phyloP scores from a whole-genome alignment of 2,113 vertebrate species.

The Phyllostomus discolor region DNA sequence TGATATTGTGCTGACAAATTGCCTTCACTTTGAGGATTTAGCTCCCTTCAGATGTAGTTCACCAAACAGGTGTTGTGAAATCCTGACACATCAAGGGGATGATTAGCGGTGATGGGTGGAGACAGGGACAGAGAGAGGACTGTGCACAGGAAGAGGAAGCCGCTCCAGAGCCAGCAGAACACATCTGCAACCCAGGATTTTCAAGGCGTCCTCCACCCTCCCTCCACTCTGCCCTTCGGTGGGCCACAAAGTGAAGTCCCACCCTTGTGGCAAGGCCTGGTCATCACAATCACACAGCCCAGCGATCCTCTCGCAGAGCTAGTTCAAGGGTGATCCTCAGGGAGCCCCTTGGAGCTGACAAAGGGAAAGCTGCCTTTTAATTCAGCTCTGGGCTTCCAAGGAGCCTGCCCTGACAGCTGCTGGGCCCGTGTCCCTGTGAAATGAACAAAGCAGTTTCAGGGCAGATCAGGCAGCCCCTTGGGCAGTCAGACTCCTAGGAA shows the following conservation, averaged over 20 bases:
- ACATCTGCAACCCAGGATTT: constrained; percentile 29
- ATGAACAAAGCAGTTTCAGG: constrained; percentile 28
- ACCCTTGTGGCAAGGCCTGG: background rate
- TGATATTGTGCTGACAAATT: constrained; percentile 40
- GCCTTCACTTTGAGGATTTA: constrained; percentile 16
- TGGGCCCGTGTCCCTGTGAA: constrained; percentile 29
- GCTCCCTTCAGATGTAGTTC: constrained; percentile 23
- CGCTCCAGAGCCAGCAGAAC: background rate
- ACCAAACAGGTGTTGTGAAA: constrained; percentile 16
- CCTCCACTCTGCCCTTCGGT: background rate
- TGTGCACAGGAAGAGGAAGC: background rate
- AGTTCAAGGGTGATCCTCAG: background rate
- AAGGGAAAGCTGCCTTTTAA: background rate
- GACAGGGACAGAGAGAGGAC: background rate
- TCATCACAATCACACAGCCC: background rate
- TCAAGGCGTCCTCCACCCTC: background rate
- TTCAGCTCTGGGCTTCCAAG: background rate
- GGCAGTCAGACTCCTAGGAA: constrained; percentile 9
- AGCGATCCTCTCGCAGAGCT: background rate
- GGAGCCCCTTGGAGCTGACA: background rate
- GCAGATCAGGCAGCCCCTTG: constrained; percentile 1
- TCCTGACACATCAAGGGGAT: background rate
- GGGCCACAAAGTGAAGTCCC: background rate
- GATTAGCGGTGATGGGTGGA: background rate
- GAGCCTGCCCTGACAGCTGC: background rate